Evolutionary conservation across 2,888 invertebrate species (phyloP).

Genomic region (Trissoscelio sp.): DNA sequence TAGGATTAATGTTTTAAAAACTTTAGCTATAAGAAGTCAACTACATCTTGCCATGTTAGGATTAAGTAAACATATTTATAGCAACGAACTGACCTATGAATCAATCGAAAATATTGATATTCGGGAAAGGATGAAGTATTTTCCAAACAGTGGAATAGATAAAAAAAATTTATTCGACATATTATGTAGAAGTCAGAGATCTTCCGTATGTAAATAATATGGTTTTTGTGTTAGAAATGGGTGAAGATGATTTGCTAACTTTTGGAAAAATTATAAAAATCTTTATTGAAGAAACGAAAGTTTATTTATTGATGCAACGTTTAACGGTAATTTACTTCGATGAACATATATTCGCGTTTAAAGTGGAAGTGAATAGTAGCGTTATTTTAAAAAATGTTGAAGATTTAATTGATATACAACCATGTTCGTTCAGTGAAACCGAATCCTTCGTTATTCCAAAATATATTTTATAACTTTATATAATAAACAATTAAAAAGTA

Average conservation of each 20-base stretch:
- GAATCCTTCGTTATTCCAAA: slow-evolving; percentile 24
- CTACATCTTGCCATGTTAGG: slow-evolving; percentile 42
- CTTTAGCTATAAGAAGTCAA: slow-evolving; percentile 35
- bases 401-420: slow-evolving; percentile 21
- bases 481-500: background rate
- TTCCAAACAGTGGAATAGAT: slow-evolving; percentile 1
- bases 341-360: slow-evolving; percentile 27
- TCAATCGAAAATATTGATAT: slow-evolving; percentile 22
- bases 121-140: slow-evolving; percentile 33
- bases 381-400: slow-evolving; percentile 18
- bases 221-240: slow-evolving; percentile 30
- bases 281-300: slow-evolving; percentile 1
- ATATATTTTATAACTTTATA: slow-evolving; percentile 24
- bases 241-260: background rate
- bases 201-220: slow-evolving; percentile 20
- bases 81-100: slow-evolving; percentile 15
- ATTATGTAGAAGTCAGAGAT: slow-evolving; percentile 11
- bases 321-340: slow-evolving; percentile 16
- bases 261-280: slow-evolving; percentile 24
- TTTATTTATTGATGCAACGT: slow-evolving; percentile 27
- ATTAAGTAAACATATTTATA: slow-evolving; percentile 4
- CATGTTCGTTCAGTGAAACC: slow-evolving; percentile 12
- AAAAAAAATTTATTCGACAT: background rate
- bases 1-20: slow-evolving; percentile 54
- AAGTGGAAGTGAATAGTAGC: slow-evolving; percentile 7